Base-by-base conservation (phyloP, 2,888 invertebrate genomes). In the Hololepta plana region DNA sequence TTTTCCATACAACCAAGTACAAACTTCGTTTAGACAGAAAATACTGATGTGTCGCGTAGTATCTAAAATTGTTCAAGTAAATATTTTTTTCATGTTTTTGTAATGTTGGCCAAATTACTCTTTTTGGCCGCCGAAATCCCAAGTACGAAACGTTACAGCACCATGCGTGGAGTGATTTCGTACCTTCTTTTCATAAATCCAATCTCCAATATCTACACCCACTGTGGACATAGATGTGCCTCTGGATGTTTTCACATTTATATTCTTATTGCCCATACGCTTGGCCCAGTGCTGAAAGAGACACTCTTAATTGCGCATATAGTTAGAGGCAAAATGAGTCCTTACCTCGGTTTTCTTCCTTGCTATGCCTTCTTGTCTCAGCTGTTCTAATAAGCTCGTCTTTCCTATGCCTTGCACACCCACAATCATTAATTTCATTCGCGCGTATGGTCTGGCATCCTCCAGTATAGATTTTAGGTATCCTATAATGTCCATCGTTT, bases 81-180 rank as follows among this genome's bases (percentile, higher is more conserved):
- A 13, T 12, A 13, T 24, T 24, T 24, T 24, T 16, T 15, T 21
- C 4, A 23, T 7, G 12, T 20, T 26, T 20, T 23, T 4, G 5
- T 19, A 24, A 24, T 5, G 10, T 20, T 21, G 9, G 25, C 12
- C 11, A 24, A 54, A 62, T 56, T 41, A 74, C 69, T 98, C 96
- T 47, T 79, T 75, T 58, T 95, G 96, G 0, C 96, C 96, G 3
- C 95, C 95, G 55, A 98, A 98, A 55, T 98, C 98, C 96, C 96
- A 98, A 0, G 96, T 96, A 27, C 93, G 60, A 56, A 90, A 90
- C 13, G 84, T 75, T 27, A 93, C 79, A 0, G 90, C 77, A 0
- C 82, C 84, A 43, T 73, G 70, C 2, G 70, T 66, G 1, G 71
- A 70, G 17, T 69, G 70, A 2, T 82, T 73, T 12, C 80, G 62